phyloP scores from a whole-genome alignment of 1,140 invertebrate genomes.

The Drosophila parabipectinata region DNA sequence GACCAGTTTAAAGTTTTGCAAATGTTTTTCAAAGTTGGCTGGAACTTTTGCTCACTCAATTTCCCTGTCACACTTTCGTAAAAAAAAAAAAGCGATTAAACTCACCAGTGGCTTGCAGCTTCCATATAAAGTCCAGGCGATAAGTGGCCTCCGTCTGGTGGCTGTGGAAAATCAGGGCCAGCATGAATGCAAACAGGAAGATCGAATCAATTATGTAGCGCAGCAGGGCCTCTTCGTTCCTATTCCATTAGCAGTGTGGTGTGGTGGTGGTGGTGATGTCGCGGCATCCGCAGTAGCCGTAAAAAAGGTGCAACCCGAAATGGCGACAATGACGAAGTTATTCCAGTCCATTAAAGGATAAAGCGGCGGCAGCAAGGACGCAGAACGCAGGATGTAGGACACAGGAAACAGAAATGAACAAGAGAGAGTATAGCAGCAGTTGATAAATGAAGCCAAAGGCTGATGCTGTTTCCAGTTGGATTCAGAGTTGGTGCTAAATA shows the following conservation, averaged over 20 bases:
- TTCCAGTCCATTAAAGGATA: constrained; percentile 71
- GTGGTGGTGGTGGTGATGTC: constrained; percentile 7
- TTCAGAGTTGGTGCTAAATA: constrained; percentile 67
- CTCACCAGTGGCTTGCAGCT: constrained; percentile 93
- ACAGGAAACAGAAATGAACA: constrained; percentile 3
- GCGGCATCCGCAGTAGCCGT: neutral
- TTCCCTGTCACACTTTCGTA: constrained; percentile 8
- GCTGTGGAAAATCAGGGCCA: constrained; percentile 92
- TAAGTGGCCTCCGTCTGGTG: constrained; percentile 95
- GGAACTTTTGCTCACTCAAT: constrained; percentile 11
- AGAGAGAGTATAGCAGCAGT: constrained; percentile 19
- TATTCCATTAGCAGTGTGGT: constrained; percentile 16
- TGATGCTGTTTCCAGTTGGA: constrained; percentile 19
- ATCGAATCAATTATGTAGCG: constrained; percentile 84
- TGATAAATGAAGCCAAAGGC: constrained; percentile 53
- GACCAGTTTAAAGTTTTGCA: constrained; percentile 13
- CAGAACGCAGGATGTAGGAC: neutral
- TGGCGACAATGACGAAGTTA: constrained; percentile 61
- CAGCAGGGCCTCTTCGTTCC: constrained; percentile 78
- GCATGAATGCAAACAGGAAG: constrained; percentile 87
- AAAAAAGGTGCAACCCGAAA: constrained; percentile 15
- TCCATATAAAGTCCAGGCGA: constrained; percentile 96
- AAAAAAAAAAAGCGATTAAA: constrained; percentile 14
- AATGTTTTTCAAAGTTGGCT: constrained; percentile 15
- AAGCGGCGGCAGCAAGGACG: constrained; percentile 31